Percentiles rank a stretch among this genome's conserved stretches.
These are phyloP conservation scores for Mesorhabditis sp. DNA, from an alignment of 2,888 invertebrate genomes.

Conservation along the genomic window DNA sequence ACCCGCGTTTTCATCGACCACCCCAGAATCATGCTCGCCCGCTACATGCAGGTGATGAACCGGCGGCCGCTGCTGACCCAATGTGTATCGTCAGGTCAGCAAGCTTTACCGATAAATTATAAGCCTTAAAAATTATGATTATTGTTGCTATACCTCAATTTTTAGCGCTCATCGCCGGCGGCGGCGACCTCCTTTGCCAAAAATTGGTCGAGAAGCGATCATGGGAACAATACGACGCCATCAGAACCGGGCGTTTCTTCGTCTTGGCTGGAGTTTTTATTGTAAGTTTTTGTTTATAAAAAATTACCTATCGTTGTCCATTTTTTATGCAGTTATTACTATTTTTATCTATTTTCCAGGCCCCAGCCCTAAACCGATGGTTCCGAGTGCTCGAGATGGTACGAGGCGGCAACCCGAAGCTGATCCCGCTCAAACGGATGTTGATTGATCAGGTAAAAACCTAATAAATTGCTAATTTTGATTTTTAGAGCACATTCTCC, in stretches of 20 bases:
- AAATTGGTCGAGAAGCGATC: slow-evolving; percentile 29
- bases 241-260: slow-evolving; percentile 45
- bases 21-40: not conserved
- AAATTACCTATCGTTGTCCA: slow-evolving; percentile 4
- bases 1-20: not conserved
- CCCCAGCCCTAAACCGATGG: slow-evolving; percentile 44
- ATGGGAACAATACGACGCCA: slow-evolving; percentile 27
- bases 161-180: slow-evolving; percentile 36
- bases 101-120: not conserved
- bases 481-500: slow-evolving; percentile 37
- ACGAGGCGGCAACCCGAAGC: slow-evolving; percentile 23
- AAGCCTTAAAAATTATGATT: not conserved
- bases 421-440: slow-evolving; percentile 33
- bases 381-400: slow-evolving; percentile 43
- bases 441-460: slow-evolving; percentile 35
- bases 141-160: not conserved
- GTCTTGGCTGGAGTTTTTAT: slow-evolving; percentile 41
- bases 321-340: not conserved
- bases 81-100: slow-evolving; percentile 27
- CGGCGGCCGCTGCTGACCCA: slow-evolving; percentile 39
- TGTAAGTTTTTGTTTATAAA: slow-evolving; percentile 19
- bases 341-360: slow-evolving; percentile 18
- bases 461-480: not conserved
- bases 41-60: not conserved
- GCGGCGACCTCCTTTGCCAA: slow-evolving; percentile 45